Base-by-base conservation (phyloP, 1,140 invertebrate species). In the Grapholita molesta region DNA sequence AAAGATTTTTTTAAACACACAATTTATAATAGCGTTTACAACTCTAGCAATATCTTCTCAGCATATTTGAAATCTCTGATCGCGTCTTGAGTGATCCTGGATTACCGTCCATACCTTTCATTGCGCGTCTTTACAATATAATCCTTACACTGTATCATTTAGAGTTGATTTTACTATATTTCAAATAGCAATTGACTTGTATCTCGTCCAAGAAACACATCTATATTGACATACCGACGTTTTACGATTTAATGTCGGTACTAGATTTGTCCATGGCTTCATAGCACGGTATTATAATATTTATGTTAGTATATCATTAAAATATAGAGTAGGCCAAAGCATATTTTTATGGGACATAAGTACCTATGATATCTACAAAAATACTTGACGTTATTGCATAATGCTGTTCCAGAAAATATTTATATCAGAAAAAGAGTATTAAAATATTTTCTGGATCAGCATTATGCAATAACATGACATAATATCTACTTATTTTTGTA, bases 11-110 rank as follows among this genome's bases (percentile, higher is more conserved):
- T n/a, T n/a, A n/a, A n/a, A n/a, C n/a, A n/a, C n/a, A n/a, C n/a
- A n/a, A n/a, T n/a, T 33, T 33, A 38, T 21, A 48, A 21, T 9
- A 18, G 6, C 32, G n/a, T 25, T 61, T 30, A 8, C 55, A 25
- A 11, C 55, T 61, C 55, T 30, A 61, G 24, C 24, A 23, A 25
- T 15, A 28, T 28, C 25, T 28, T 1, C 53, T 57, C 55, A 61
- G 74, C 72, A 42, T 33, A 73, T 73, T 72, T 73, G 69, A 73
- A 76, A 70, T 71, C 71, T 65, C 72, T 67, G 67, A 71, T 77
- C 75, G 57, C 70, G 74, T 79, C 74, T 76, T 74, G 74, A 74
- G 76, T 80, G 76, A 80, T 80, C 78, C 78, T 32, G 77, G 80
- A 83, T 83, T 82, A 82, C 74, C 57, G 72, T 48, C 61, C 72